phyloP scores from a whole-genome alignment of 2,113 vertebrate genomes.

The Rhinoderma darwinii region DNA sequence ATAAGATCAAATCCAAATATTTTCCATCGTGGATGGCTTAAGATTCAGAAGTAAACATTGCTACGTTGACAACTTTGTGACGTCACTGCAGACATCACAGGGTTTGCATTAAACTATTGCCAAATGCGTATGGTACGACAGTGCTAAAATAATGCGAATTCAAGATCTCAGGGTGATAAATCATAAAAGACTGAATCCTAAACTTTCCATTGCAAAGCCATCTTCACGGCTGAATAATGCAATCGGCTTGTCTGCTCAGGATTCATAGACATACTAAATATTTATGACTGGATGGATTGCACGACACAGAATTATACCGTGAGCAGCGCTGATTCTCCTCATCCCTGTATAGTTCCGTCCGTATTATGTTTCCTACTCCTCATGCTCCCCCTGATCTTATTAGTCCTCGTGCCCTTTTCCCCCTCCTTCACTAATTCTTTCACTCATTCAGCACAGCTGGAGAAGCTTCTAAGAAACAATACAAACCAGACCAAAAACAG shows the following conservation, averaged over 20 bases:
- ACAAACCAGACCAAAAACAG: constrained; percentile 20
- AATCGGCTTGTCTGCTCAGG: constrained; percentile 31
- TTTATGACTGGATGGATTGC: constrained; percentile 45
- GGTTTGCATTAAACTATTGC: background rate
- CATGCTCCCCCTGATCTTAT: constrained; percentile 15
- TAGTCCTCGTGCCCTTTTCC: constrained; percentile 14
- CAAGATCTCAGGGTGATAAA: constrained; percentile 20
- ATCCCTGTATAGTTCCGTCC: constrained; percentile 25
- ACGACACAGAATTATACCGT: constrained; percentile 6
- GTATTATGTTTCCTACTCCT: constrained; percentile 37
- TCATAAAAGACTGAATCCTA: constrained; percentile 23
- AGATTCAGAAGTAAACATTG: background rate
- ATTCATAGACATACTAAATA: constrained; percentile 49
- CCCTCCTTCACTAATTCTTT: constrained; percentile 37
- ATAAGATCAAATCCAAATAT: background rate
- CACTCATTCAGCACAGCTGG: constrained; percentile 46
- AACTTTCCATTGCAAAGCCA: constrained; percentile 26
- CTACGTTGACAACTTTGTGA: background rate
- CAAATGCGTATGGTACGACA: background rate
- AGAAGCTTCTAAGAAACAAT: constrained; percentile 30
- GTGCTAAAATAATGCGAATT: constrained; percentile 2
- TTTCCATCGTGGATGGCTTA: background rate
- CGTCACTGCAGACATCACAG: background rate
- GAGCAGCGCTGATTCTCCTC: constrained; percentile 33
- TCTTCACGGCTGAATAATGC: constrained; percentile 40